Percentiles rank a stretch among this genome's conserved stretches.
Evolutionary conservation across 2,888 invertebrate species (phyloP).

Genomic region (Harpalus rubripes): DNA sequence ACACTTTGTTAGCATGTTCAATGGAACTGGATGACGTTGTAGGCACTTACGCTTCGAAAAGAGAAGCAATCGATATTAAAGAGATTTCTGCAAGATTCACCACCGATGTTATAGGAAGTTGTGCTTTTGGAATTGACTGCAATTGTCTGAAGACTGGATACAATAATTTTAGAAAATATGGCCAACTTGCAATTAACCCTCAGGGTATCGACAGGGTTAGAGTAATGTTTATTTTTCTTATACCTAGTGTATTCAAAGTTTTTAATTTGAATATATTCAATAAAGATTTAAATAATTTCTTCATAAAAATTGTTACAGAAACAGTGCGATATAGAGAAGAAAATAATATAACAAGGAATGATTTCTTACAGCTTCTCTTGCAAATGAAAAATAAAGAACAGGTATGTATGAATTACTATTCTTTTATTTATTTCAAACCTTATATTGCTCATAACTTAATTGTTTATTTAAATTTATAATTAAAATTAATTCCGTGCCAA

Average conservation of each 20-base stretch:
- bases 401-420: background rate
- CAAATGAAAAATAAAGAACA: constrained; percentile 77
- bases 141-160: constrained; percentile 66
- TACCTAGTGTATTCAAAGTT: constrained; percentile 2
- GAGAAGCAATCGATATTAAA: constrained; percentile 62
- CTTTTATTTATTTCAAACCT: background rate
- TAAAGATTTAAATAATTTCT: constrained; percentile 66
- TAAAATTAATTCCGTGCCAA: too few relatives aligned
- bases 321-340: constrained; percentile 69
- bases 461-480: too few relatives aligned
- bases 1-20: constrained; percentile 45
- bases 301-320: constrained; percentile 68
- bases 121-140: constrained; percentile 69
- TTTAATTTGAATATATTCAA: background rate
- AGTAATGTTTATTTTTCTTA: background rate
- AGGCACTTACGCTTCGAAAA: background rate
- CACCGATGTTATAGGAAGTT: constrained; percentile 45
- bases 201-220: constrained; percentile 30
- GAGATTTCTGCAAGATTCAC: constrained; percentile 14
- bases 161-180: constrained; percentile 67
- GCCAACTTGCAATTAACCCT: constrained; percentile 65
- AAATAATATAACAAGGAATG: constrained; percentile 75
- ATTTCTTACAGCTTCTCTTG: constrained; percentile 80
- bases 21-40: constrained; percentile 55
- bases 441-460: too few relatives aligned